A percentile compares a stretch with the other conserved stretches of the same genome.
Evolutionary conservation across 2,113 vertebrate genomes (phyloP).

Genomic region (Phainopepla nitens): DNA sequence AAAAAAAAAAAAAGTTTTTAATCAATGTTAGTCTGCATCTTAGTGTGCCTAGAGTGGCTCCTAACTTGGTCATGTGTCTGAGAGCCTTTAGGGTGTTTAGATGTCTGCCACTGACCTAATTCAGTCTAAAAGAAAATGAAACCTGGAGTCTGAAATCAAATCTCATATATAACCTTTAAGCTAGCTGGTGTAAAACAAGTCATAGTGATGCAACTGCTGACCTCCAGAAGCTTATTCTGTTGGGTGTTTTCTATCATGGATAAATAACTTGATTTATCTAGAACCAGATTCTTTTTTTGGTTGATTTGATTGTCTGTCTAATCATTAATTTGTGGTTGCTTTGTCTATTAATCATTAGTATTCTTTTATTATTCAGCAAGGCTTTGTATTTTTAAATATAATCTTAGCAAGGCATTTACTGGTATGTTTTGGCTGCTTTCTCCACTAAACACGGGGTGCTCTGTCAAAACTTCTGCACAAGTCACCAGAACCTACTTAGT

Average conservation of each 20-base stretch:
- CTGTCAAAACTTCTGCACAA: neutral
- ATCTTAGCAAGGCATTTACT: neutral
- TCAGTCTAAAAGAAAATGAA: neutral
- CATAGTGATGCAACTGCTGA: neutral
- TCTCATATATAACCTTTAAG: neutral
- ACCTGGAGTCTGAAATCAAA: neutral
- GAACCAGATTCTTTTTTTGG: neutral
- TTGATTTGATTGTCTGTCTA: neutral
- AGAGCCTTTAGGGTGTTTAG: neutral
- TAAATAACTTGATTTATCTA: neutral
- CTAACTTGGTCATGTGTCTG: rapidly evolving
- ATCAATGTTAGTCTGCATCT: neutral
- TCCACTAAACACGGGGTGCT: neutral
- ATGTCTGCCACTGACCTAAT: neutral
- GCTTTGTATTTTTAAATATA: neutral
- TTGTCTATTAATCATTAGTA: neutral
- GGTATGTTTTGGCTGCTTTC: neutral
- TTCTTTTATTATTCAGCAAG: neutral
- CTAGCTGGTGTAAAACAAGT: neutral
- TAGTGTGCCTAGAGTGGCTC: neutral
- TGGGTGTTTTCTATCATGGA: neutral
- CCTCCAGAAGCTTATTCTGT: neutral
- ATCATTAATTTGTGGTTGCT: neutral
- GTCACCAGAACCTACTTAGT: neutral
- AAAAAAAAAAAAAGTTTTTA: neutral